phyloP scores from a whole-genome alignment of 2,888 invertebrate species.

The Mythimna lalbum region DNA sequence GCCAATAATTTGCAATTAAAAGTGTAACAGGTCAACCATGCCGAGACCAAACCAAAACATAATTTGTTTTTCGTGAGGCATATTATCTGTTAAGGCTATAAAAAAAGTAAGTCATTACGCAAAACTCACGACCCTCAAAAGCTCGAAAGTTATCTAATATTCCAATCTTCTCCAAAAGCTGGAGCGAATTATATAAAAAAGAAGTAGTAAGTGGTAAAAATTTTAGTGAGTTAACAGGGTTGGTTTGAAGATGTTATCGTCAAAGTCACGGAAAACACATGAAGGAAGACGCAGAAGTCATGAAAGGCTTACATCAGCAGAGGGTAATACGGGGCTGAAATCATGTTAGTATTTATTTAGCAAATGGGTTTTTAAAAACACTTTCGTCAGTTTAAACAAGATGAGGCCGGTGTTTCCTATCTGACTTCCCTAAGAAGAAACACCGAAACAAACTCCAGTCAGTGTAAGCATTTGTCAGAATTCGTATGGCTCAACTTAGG shows the following conservation, averaged over 20 bases:
- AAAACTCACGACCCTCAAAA: no score
- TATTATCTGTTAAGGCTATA: slow-evolving; percentile 23
- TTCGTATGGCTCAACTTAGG: no score
- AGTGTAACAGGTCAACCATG: slow-evolving; percentile 32
- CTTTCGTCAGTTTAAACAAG: no score
- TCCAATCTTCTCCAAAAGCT: not conserved
- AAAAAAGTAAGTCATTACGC: slow-evolving; percentile 1
- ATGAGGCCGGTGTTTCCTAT: no score
- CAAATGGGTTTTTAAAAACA: no score
- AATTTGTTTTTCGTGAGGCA: not conserved
- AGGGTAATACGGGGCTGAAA: not conserved
- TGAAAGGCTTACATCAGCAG: not conserved
- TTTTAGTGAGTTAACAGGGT: not conserved
- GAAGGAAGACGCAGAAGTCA: not conserved
- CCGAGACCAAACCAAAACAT: slow-evolving; percentile 34
- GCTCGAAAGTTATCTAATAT: not conserved
- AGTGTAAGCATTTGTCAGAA: not conserved
- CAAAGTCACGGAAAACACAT: not conserved
- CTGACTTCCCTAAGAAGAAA: no score
- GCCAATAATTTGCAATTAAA: slow-evolving; percentile 30
- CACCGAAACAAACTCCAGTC: no score
- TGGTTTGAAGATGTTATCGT: not conserved
- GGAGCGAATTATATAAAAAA: not conserved
- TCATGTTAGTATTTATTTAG: not conserved
- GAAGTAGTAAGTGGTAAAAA: no score